Percentiles rank a stretch among this genome's conserved stretches.
These are phyloP conservation scores for Eubasilissa splendida DNA, from an alignment of 2,888 invertebrate species.

Conservation along the genomic window DNA sequence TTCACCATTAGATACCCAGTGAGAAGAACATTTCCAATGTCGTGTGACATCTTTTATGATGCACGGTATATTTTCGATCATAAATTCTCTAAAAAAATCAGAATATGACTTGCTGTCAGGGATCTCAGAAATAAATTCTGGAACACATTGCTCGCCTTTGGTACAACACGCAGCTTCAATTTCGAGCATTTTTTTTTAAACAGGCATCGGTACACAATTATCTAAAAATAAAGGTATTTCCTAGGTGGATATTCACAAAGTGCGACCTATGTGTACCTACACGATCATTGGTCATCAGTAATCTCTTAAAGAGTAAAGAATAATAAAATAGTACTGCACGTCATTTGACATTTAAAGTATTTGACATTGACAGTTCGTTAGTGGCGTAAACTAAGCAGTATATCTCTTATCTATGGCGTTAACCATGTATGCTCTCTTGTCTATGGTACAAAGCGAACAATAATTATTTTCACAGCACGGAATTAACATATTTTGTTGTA, in stretches of 20 bases:
- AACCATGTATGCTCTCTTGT: no score
- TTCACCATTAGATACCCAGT: conserved; percentile 74
- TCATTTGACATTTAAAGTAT: not conserved
- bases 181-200: conserved; percentile 1
- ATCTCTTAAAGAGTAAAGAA: no score
- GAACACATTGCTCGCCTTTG: conserved; percentile 21
- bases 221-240: not conserved
- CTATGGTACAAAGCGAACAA: no score
- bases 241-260: no score
- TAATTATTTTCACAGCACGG: no score
- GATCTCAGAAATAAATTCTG: conserved; percentile 29
- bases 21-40: conserved; percentile 76
- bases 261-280: no score
- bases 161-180: not conserved
- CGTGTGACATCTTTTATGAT: conserved; percentile 76
- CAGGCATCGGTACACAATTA: not conserved
- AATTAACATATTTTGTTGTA: no score
- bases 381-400: no score
- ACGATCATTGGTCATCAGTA: no score
- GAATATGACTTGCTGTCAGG: conserved; percentile 38
- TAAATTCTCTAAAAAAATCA: conserved; percentile 61
- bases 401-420: no score
- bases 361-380: conserved; percentile 3
- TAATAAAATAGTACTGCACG: not conserved
- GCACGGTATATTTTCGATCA: conserved; percentile 77